Evolutionary conservation across 1,140 invertebrate genomes (phyloP), one percentile per base, ranked within the genome.

Genomic region (Trypoxylus dichotomus): DNA sequence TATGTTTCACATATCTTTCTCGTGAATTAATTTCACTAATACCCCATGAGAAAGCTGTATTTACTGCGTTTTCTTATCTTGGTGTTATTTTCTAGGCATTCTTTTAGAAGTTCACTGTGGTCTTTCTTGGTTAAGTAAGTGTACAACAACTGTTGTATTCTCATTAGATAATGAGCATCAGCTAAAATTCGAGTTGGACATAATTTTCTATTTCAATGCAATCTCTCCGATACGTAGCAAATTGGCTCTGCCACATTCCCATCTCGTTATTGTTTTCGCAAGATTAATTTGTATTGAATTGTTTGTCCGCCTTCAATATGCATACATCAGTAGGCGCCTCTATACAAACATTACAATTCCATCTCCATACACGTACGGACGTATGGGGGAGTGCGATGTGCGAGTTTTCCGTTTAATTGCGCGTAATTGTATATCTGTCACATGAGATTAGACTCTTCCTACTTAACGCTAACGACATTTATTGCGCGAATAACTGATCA

Each of bases 401-500:
- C 8, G 27, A 68, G 11, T 27, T 24, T 68, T 68, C 11, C 1
- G 24, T 24, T 68, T 68, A 68, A 68, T 68, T 68, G 3, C 60
- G 60, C 10, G 21, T 24, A 68, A 68, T 68, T 27, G 60, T 68
- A 13, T 63, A 24, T 63, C 60, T 68, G 60, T 68, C 60, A 68
- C 60, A 7, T 10, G 60, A 68, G 19, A 68, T 68, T 27, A 68
- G 60, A 27, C 7, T 68, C 6, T 24, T 29, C 24, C 21, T 27
- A 24, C 60, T 68, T 68, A 68, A 27, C 19, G 27, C 27, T 68
- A 13, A 24, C 60, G 60, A 68, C 60, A 68, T 29, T 68, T 68
- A 68, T 68, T 68, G 60, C 60, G 60, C 13, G 60, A 27, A 68
- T 68, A 68, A 68, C 27, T 68, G 60, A 68, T 68, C 60, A 25